These are phyloP conservation scores for Ovis canadensis DNA, from an alignment of 2,113 vertebrate genomes.

Conservation along the genomic window DNA sequence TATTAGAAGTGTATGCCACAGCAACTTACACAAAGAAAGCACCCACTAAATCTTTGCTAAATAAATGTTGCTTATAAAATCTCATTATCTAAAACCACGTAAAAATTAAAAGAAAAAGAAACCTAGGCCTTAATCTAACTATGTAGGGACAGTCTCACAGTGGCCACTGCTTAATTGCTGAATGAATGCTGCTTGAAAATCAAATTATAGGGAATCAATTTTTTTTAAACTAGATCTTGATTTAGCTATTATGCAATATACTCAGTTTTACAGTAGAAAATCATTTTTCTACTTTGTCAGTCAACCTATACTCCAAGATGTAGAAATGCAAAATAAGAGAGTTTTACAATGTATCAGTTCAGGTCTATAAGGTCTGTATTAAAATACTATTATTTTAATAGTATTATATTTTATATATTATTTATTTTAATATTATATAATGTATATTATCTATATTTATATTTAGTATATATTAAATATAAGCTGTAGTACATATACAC, in stretches of 20 bases:
- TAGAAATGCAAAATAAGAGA: background rate
- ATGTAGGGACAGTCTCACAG: background rate
- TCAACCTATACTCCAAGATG: background rate
- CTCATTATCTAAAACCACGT: background rate
- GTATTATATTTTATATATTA: background rate
- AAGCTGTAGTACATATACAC: no score
- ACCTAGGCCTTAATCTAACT: background rate
- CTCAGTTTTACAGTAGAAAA: background rate
- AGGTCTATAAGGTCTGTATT: background rate
- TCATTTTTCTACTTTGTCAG: background rate
- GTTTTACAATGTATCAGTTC: background rate
- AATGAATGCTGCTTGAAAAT: background rate
- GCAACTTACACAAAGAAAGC: background rate
- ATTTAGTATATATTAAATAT: no score
- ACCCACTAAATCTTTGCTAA: constrained; percentile 15
- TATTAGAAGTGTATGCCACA: background rate
- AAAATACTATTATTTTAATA: background rate
- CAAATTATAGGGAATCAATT: background rate
- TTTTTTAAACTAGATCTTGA: background rate
- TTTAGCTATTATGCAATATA: background rate
- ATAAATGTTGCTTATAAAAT: background rate
- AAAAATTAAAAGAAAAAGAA: background rate
- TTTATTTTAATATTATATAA: background rate
- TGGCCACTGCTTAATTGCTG: background rate
- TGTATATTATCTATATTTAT: background rate